Evolutionary conservation across 1,140 invertebrate species (phyloP).

Genomic region (Littorina saxatilis): DNA sequence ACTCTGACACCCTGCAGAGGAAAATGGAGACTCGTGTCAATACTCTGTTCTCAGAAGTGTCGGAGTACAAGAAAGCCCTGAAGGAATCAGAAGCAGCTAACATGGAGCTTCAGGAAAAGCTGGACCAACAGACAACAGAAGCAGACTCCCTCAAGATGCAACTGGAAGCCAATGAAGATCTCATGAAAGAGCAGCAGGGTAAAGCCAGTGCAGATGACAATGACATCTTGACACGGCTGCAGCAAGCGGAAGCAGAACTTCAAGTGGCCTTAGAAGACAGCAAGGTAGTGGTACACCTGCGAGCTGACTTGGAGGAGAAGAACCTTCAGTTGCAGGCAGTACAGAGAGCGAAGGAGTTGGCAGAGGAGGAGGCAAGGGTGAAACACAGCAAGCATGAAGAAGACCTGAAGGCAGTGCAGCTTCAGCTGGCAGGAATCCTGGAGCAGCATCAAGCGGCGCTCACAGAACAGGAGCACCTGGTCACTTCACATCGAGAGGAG

Average conservation of each 20-base stretch:
- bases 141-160: not conserved
- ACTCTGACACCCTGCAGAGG: constrained; percentile 9
- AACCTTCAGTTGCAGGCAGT: not conserved
- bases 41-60: constrained; percentile 15
- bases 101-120: constrained; percentile 33
- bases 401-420: not conserved
- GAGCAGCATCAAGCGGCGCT: not conserved
- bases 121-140: not conserved
- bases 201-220: not conserved
- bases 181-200: constrained; percentile 11
- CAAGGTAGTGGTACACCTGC: constrained; percentile 6
- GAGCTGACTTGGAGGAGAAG: constrained; percentile 7
- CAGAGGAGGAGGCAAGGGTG: not conserved
- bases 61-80: constrained; percentile 24
- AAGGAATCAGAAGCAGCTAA: constrained; percentile 28
- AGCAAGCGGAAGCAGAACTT: not conserved
- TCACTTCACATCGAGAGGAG: not conserved
- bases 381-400: not conserved
- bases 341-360: constrained; percentile 1
- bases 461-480: constrained; percentile 17
- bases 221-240: no score
- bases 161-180: not conserved
- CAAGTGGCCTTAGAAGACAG: not conserved
- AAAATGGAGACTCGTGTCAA: constrained; percentile 15
- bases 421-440: constrained; percentile 1